Base-by-base conservation (phyloP, 2,888 invertebrate species). In the Monopis laevigella region DNA sequence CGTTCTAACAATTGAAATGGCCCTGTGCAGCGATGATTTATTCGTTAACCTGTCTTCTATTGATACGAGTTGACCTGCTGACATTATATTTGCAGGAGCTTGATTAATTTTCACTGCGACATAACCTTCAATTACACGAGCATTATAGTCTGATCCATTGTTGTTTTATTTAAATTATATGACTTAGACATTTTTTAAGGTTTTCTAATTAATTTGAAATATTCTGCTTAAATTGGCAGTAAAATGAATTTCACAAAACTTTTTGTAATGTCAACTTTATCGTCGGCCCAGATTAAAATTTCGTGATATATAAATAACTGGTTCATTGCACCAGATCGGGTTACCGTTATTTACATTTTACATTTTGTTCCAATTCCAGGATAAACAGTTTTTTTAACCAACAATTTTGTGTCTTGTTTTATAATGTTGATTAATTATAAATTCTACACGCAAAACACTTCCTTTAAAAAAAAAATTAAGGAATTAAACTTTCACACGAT, bases 11-110 rank as follows among this genome's bases (percentile, higher is more conserved):
- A 78, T 77, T 77, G 73, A 73, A 70, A 68, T 63, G 75, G 59
- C 80, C 78, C 56, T 70, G 71, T 56, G 55, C 50, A 46, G 58
- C 54, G 62, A 60, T 65, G 68, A 72, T 77, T 73, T 77, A 71
- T 61, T 74, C 65, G 68, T 77, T 75, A 73, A 75, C 75, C 75
- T 71, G 62, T 53, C 51, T 50, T 52, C 51, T 62, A 66, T 66
- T 61, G 66, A 68, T 69, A 56, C 58, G 54, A 64, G 54, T 69
- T 71, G 72, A 71, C 71, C 72, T 65, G 55, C 3, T 32, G 17
- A 16, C 16, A 32, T 32, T 17, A 32, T n/a, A n/a, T n/a, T n/a
- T n/a, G 16, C 14, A 3, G 17, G 7, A 17, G 17, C 6, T 17
- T 32, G 17, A 30, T 30, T 7, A 32, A 14, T 32, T 29, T 30